phyloP scores from a whole-genome alignment of 1,140 invertebrate genomes.

The Marisa cornuarietis region DNA sequence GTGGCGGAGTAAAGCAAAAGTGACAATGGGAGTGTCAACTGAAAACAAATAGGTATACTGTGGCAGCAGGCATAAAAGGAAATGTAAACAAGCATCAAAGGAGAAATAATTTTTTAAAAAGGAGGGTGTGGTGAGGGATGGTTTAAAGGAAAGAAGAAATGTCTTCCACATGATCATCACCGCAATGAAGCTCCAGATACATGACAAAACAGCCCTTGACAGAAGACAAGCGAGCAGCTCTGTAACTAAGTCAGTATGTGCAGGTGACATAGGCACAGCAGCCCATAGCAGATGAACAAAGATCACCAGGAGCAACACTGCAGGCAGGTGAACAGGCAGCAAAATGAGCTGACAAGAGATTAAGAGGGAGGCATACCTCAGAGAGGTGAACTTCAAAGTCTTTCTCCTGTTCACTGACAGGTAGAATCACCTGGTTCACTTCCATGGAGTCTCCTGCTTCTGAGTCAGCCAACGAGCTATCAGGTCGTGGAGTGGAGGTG shows the following conservation, averaged over 20 bases:
- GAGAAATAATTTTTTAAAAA: too few relatives aligned
- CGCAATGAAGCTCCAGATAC: neutral
- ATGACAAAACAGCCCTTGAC: neutral
- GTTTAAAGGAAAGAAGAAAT: neutral
- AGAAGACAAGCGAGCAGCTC: neutral
- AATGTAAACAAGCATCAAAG: too few relatives aligned
- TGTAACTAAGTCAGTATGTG: neutral
- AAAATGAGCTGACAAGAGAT: neutral
- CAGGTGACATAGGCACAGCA: neutral
- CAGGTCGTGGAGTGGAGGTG: slow-evolving; percentile 48
- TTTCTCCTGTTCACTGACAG: slow-evolving; percentile 37
- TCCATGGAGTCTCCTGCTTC: slow-evolving; percentile 42
- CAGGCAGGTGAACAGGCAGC: slow-evolving; percentile 10
- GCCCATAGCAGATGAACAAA: neutral
- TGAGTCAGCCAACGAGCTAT: slow-evolving; percentile 43
- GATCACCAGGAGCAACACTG: neutral
- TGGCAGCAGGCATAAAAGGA: too few relatives aligned
- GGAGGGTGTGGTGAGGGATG: too few relatives aligned
- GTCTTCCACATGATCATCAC: neutral
- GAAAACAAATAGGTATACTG: too few relatives aligned
- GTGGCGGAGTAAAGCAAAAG: too few relatives aligned
- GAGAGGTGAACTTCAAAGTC: slow-evolving; percentile 54
- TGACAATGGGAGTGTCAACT: too few relatives aligned
- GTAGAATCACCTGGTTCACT: slow-evolving; percentile 26
- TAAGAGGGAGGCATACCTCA: slow-evolving; percentile 38